Base-by-base conservation (phyloP, 2,888 invertebrate genomes). In the Thymelicus lineola region DNA sequence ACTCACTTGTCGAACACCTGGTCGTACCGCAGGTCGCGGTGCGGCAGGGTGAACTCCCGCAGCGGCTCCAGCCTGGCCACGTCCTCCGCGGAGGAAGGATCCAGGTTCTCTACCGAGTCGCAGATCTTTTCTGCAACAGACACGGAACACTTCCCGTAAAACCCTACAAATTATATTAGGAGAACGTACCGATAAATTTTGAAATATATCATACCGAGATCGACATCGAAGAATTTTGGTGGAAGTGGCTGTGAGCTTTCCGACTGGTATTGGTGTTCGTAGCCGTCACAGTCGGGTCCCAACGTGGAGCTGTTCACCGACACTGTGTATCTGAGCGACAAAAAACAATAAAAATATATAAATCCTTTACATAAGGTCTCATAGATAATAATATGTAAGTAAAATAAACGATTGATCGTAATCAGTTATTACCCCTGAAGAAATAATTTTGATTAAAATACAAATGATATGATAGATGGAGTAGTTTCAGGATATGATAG, bases 291-390 rank as follows among this genome's bases (percentile, higher is more conserved):
- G 75, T 79, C 77, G 36, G 79, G 72, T 46, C 92, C 92, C 75
- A 93, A 84, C 76, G 85, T 78, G 1, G 91, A 89, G 76, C 91
- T 91, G 84, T 92, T 89, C 66, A 89, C 86, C 1, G 76, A 68
- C 74, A 92, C 89, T 1, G 83, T 77, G 79, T 92, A 93, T 76
- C 90, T 91, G 82, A 35, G 5, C n/a, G 15, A 28, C 28, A 28
- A 28, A 28, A 28, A 28, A 28, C 28, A 1, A 28, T 28, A 28
- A 28, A 28, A 28, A 28, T 28, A 28, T 28, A 3, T 28, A 28
- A 28, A 28, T 28, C 28, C 28, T 28, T 28, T 28, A 3, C 28
- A 28, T 5, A 28, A 28, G 28, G 28, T 28, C 28, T 28, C 28
- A 28, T 28, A 28, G n/a, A n/a, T n/a, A 28, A 28, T 28, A 5